phyloP scores from a whole-genome alignment of 2,797 vertebrate species.

The Eutrigla gurnardus region DNA sequence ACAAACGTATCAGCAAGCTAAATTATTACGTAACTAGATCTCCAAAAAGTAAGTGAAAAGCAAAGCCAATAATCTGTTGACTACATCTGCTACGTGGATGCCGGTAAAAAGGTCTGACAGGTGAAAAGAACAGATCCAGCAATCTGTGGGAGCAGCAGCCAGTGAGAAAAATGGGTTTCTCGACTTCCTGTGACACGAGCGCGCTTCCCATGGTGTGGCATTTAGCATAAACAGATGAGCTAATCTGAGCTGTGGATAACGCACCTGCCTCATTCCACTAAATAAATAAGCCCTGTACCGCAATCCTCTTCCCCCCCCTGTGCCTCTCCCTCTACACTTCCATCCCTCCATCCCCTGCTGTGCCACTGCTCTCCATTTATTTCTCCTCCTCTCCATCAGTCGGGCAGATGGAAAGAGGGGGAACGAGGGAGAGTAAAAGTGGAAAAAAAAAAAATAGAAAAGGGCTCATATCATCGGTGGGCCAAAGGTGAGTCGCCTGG shows the following conservation, averaged over 20 bases:
- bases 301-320: slow-evolving; percentile 73
- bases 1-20: slow-evolving; percentile 18
- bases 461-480: slow-evolving; percentile 94
- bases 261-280: slow-evolving; percentile 91
- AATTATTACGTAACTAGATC: slow-evolving; percentile 43
- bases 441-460: slow-evolving; percentile 87
- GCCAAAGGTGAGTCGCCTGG: slow-evolving; percentile 96
- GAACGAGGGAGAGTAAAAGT: slow-evolving; percentile 82
- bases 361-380: slow-evolving; percentile 80
- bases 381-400: slow-evolving; percentile 83
- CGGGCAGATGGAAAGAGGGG: slow-evolving; percentile 79
- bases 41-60: slow-evolving; percentile 48
- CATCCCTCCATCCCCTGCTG: slow-evolving; percentile 79
- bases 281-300: slow-evolving; percentile 89
- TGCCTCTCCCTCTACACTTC: slow-evolving; percentile 62
- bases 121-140: slow-evolving; percentile 52
- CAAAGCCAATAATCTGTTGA: slow-evolving; percentile 59
- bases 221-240: slow-evolving; percentile 91
- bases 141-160: slow-evolving; percentile 53
- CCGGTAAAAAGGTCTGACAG: slow-evolving; percentile 51
- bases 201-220: slow-evolving; percentile 77
- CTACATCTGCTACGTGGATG: slow-evolving; percentile 47
- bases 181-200: slow-evolving; percentile 75
- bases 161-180: slow-evolving; percentile 76
- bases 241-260: slow-evolving; percentile 88